Evolutionary conservation across 2,113 vertebrate species (phyloP).

Genomic region (Nerophis ophidion): DNA sequence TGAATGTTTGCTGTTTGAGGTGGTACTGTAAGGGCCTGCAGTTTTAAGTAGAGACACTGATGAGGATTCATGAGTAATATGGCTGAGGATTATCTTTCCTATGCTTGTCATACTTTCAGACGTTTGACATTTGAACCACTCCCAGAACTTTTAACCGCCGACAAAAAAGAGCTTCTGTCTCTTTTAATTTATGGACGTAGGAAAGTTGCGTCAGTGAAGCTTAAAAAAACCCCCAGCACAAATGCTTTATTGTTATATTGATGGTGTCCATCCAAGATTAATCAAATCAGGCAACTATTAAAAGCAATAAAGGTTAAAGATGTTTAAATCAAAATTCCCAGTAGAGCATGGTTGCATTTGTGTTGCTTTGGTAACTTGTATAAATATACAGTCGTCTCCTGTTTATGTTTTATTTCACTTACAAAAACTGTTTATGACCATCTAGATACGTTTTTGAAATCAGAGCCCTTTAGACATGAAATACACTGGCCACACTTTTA

Average conservation of each 20-base stretch:
- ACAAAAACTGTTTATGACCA: too few relatives aligned
- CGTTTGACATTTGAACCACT: constrained; percentile 18
- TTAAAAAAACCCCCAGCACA: neutral
- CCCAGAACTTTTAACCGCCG: constrained; percentile 26
- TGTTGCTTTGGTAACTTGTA: too few relatives aligned
- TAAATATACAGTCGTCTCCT: too few relatives aligned
- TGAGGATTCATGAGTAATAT: constrained; percentile 7
- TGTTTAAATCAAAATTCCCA: neutral
- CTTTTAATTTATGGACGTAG: neutral
- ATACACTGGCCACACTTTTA: too few relatives aligned
- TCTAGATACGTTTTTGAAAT: too few relatives aligned
- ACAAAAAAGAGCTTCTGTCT: constrained; percentile 7
- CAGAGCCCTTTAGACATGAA: too few relatives aligned
- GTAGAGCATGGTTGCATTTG: too few relatives aligned
- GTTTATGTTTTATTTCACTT: too few relatives aligned
- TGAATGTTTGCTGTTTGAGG: too few relatives aligned
- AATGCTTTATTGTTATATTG: constrained; percentile 32
- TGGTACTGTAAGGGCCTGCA: constrained; percentile 7
- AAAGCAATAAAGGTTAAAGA: constrained; percentile 5
- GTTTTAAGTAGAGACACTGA: too few relatives aligned
- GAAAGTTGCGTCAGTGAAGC: constrained; percentile 3
- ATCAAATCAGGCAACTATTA: constrained; percentile 11
- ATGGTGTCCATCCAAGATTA: constrained; percentile 18
- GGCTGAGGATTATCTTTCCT: constrained; percentile 25
- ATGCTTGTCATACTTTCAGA: constrained; percentile 48